Evolutionary conservation across 2,113 vertebrate genomes (phyloP), one percentile per base, ranked within the genome.

Genomic region (Crypturellus undulatus): DNA sequence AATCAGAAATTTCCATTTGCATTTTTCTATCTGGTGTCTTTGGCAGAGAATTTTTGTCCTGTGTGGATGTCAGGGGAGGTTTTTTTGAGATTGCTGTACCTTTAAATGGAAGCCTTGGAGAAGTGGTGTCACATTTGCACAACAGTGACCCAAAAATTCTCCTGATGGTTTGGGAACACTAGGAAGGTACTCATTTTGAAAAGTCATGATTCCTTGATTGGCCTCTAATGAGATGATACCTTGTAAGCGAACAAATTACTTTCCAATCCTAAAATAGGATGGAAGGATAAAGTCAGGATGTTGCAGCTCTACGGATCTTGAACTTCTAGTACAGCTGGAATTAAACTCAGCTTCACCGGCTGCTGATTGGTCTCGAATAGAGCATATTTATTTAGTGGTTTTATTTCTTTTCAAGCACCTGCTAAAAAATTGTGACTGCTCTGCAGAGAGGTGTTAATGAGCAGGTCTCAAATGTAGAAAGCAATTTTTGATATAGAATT

Each of bases 211-310:
- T 69, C 25, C 76, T 92, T 60, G 21, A 87, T 89, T 84, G 56
- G 67, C 54, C 45, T 77, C n/a, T 69, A 77, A 47, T 91, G 63
- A 87, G 94, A 96, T 6, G 19, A 92, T 94, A 87, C 54, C 80
- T 94, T 58, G 12, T 79, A 77, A 90, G 56, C 82, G 58, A 92
- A 76, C 45, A 95, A 93, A 91, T 71, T 77, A 72, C 64, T 79
- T 96, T 89, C 54, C 81, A 68, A 10, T 84, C 79, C 91, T 96
- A 97, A 96, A 97, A 97, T 38, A 38, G 38, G 38, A 38, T 38
- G 38, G 38, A 38, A 38, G 38, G 38, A 38, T 97, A 96, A 97
- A 94, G 67, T 71, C 71, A 75, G 51, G 64, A 78, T 92, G 58
- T 86, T 42, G 45, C 83, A 91, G 63, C 96, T 87, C 88, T 85